These are phyloP conservation scores for Tympanoctomys barrerae DNA, from an alignment of 2,797 vertebrate genomes.

Conservation along the genomic window DNA sequence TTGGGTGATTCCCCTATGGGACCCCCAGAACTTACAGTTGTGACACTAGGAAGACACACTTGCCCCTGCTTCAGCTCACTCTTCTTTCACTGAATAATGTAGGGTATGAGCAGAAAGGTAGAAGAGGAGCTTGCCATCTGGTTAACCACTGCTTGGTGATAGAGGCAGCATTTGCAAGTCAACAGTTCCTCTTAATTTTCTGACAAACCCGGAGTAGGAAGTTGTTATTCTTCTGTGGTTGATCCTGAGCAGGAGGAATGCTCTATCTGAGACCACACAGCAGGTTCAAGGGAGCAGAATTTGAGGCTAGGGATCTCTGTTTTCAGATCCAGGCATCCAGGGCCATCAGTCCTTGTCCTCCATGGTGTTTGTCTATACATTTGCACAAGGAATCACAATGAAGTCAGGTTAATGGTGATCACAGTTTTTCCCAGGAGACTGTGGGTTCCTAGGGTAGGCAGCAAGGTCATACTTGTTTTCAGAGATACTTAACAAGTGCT, in stretches of 20 bases:
- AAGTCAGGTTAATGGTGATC: background rate
- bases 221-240: background rate
- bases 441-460: background rate
- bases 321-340: background rate
- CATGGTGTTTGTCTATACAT: fast-evolving
- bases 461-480: background rate
- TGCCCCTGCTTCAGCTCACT: too few species aligned
- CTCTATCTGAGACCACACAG: background rate
- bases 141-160: background rate
- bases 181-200: background rate
- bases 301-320: background rate
- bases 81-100: background rate
- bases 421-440: background rate
- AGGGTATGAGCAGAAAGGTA: background rate
- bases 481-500: too few species aligned
- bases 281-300: background rate
- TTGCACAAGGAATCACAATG: background rate
- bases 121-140: too few species aligned
- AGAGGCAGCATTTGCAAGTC: too few species aligned
- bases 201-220: background rate
- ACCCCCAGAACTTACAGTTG: background rate
- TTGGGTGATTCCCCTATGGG: background rate
- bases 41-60: background rate
- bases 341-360: background rate
- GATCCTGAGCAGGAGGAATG: fast-evolving